Base-by-base conservation (phyloP, 2,888 invertebrate species). In the Aleiodes alternator region DNA sequence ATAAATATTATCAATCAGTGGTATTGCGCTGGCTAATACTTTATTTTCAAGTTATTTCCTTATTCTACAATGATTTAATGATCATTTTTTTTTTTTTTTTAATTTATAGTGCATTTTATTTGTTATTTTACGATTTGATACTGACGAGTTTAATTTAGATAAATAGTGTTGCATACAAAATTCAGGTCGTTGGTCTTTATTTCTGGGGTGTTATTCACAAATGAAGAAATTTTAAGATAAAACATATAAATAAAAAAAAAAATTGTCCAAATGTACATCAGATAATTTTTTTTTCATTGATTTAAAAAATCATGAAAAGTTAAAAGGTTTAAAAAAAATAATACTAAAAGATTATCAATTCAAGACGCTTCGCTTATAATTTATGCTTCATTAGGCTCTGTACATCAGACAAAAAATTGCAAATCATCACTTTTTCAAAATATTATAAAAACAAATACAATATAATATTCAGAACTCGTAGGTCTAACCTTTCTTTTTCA, bases 71-170 rank as follows among this genome's bases (percentile, higher is more conserved):
- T 53, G 16, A 6, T 34, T 53, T 53, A 16, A 16, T 53, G 4
- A 38, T 7, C 7, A 1, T n/a, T 53, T 12, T 57, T 34, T 59
- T 5, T n/a, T 59, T 29, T 5, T 5, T 2, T 29, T 23, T 4
- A 59, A 59, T 31, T 59, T 59, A 59, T 23, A 12, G 8, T 59
- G 31, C 31, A 59, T 29, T 34, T 59, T n/a, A n/a, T 23, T 34
- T 16, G 53, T 53, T 14, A 53, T 59, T 59, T 59, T 59, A 59
- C 59, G 59, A 59, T 59, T 23, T 31, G 59, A 31, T 23, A 29
- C 12, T 12, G 23, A 31, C 14, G 16, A 48, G 16, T 16, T 64
- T 38, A 64, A 59, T 59, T 34, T 23, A 64, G 38, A 34, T 50
- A 23, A 23, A 11, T 29, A 50, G 12, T 43, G 11, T 29, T 29